A percentile compares a stretch with the other conserved stretches of the same genome.
These are phyloP conservation scores for Dicranocentrus wangi DNA, from an alignment of 2,888 invertebrate species.

Conservation along the genomic window DNA sequence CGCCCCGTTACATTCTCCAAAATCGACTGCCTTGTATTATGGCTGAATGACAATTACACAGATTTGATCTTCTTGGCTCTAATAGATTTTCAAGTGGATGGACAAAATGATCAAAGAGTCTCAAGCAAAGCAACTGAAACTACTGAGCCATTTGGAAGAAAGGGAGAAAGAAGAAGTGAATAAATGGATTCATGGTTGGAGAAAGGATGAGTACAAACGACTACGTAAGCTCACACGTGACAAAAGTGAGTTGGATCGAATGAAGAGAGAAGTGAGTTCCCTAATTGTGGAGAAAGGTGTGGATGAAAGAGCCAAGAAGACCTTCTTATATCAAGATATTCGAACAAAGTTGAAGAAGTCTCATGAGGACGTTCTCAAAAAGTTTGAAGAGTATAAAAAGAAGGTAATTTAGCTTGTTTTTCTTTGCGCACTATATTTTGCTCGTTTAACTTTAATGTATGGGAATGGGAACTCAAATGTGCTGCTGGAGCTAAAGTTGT, in stretches of 20 bases:
- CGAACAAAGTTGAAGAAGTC: slow-evolving; percentile 84
- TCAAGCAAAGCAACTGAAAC: slow-evolving; percentile 87
- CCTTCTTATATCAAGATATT: slow-evolving; percentile 68
- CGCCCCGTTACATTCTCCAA: too few relatives aligned
- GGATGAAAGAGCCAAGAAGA: slow-evolving; percentile 86
- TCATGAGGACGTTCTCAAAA: slow-evolving; percentile 85
- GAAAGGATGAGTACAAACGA: slow-evolving; percentile 90
- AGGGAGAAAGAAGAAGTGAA: slow-evolving; percentile 84
- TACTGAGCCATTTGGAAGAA: slow-evolving; percentile 81
- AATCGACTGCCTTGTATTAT: too few relatives aligned
- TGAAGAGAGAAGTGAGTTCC: slow-evolving; percentile 87
- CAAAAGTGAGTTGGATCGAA: slow-evolving; percentile 88
- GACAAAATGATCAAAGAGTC: slow-evolving; percentile 88
- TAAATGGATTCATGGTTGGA: slow-evolving; percentile 86
- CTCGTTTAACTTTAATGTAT: too few relatives aligned
- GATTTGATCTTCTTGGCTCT: too few relatives aligned
- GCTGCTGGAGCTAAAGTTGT: too few relatives aligned
- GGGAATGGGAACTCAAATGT: too few relatives aligned
- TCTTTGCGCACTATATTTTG: too few relatives aligned
- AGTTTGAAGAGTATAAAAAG: slow-evolving; percentile 80
- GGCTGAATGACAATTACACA: too few relatives aligned
- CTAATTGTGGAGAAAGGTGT: slow-evolving; percentile 92
- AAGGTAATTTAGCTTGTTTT: slow-evolving; percentile 62
- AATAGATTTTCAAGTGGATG: slow-evolving; percentile 76
- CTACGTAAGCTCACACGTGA: slow-evolving; percentile 91